A percentile compares a stretch with the other conserved stretches of the same genome.
These are phyloP conservation scores for Podargus strigoides DNA, from an alignment of 2,797 vertebrate species.

Conservation along the genomic window DNA sequence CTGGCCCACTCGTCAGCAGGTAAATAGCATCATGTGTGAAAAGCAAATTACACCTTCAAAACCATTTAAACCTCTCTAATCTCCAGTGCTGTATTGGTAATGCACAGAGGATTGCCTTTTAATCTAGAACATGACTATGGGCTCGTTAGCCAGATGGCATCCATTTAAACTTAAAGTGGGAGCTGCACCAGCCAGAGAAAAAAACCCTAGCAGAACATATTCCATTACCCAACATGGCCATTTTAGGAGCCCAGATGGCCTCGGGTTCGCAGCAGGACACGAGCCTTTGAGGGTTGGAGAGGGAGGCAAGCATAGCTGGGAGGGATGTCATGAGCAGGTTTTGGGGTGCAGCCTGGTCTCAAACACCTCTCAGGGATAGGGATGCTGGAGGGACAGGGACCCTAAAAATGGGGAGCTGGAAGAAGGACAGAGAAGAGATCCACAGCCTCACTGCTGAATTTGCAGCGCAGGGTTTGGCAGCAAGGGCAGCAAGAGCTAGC, in stretches of 20 bases:
- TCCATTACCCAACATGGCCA: not conserved
- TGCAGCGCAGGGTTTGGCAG: not conserved
- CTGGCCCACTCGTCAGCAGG: not conserved
- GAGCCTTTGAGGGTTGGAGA: not conserved
- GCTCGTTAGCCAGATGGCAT: constrained; percentile 58
- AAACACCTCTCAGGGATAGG: not conserved
- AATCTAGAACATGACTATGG: constrained; percentile 48
- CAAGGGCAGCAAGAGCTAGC: fast-evolving
- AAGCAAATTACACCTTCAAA: constrained; percentile 51
- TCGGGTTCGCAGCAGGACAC: not conserved
- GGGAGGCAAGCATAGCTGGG: not conserved
- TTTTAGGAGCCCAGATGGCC: not conserved
- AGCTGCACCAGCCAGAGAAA: not conserved
- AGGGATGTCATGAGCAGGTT: not conserved
- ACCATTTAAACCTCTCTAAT: constrained; percentile 20
- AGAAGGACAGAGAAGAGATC: not conserved
- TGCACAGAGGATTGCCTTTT: not conserved
- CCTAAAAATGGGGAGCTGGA: not conserved
- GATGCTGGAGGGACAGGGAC: fast-evolving
- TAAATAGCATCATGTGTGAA: not conserved
- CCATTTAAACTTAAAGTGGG: constrained; percentile 38
- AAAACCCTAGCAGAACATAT: not conserved
- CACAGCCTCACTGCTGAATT: fast-evolving
- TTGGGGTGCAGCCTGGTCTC: not conserved
- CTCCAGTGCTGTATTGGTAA: not conserved